phyloP scores from a whole-genome alignment of 2,888 invertebrate species.

The Chaetoderma sp. region DNA sequence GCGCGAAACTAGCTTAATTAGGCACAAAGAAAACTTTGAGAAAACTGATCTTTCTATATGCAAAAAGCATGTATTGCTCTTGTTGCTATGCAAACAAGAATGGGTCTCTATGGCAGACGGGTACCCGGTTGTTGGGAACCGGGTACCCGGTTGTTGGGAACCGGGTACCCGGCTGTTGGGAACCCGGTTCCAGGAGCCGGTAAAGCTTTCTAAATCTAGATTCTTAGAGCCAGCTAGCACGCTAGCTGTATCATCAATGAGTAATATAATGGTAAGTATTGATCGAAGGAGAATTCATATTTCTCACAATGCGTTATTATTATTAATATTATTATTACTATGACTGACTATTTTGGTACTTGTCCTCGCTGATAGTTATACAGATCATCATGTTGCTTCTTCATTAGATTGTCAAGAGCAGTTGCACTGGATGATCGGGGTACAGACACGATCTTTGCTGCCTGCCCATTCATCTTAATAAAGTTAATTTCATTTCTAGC shows the following conservation, averaged over 20 bases:
- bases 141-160: no score
- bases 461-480: slow-evolving; percentile 62
- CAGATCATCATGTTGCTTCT: slow-evolving; percentile 57
- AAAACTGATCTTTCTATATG: no score
- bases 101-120: no score
- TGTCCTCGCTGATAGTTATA: slow-evolving; percentile 56
- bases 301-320: neutral
- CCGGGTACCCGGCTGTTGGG: no score
- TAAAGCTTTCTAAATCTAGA: neutral
- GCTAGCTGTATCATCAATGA: neutral
- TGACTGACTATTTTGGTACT: slow-evolving; percentile 66
- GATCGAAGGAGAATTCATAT: neutral
- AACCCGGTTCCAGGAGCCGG: no score
- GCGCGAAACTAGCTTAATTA: no score
- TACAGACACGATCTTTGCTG: slow-evolving; percentile 48
- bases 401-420: slow-evolving; percentile 61
- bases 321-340: neutral
- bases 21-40: no score
- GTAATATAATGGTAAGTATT: no score
- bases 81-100: no score
- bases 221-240: neutral
- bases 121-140: no score
- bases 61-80: no score
- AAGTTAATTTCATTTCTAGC: slow-evolving; percentile 59
- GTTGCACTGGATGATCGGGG: slow-evolving; percentile 58